Conservation (phyloP, 2,113 vertebrate species). For the Tylochromis polylepis region DNA sequence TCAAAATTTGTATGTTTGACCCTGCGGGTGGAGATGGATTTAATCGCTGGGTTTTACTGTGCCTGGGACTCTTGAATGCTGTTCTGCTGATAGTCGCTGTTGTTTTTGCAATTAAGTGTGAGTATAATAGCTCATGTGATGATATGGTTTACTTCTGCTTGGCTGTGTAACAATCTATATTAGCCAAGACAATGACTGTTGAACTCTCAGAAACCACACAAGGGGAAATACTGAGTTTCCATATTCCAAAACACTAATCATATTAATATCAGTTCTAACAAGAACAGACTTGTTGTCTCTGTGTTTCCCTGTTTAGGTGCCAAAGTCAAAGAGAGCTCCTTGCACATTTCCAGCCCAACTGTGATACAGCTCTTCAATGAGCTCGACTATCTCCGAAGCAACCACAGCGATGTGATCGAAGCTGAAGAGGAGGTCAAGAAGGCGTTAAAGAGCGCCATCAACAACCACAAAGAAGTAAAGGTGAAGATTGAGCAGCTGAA, state of each 20-base stretch:
- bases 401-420: constrained; percentile 11
- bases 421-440: constrained; percentile 15
- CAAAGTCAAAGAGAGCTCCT: neutral
- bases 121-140: neutral
- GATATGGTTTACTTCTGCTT: neutral
- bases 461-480: neutral
- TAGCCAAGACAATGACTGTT: neutral
- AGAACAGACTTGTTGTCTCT: neutral
- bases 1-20: neutral
- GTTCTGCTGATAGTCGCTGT: neutral
- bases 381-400: constrained; percentile 16
- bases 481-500: neutral
- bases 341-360: neutral
- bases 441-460: neutral
- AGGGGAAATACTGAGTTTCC: neutral
- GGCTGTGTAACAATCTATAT: neutral
- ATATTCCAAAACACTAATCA: neutral
- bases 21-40: neutral
- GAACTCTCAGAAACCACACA: neutral
- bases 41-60: neutral
- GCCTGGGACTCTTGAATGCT: constrained; percentile 39
- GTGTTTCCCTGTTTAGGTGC: constrained; percentile 2
- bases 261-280: neutral
- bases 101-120: constrained; percentile 40
- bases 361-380: neutral